A percentile compares a stretch with the other conserved stretches of the same genome.
These are phyloP conservation scores for Bedellia somnulentella DNA, from an alignment of 2,888 invertebrate species.

Conservation along the genomic window DNA sequence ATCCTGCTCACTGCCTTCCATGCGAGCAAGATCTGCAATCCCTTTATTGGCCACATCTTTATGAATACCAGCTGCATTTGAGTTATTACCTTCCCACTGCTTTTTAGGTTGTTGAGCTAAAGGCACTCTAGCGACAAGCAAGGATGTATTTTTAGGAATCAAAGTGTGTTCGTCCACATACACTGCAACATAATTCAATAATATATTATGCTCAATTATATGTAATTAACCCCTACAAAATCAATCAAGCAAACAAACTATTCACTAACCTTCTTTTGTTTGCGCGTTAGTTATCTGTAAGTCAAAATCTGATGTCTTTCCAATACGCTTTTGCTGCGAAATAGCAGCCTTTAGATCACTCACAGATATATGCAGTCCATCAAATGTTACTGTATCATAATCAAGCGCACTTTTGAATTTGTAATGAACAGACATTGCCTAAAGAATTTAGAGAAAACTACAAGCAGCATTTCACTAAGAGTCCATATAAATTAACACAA, in stretches of 20 bases:
- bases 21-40: slow-evolving; percentile 80
- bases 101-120: slow-evolving; percentile 77
- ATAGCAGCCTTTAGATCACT: slow-evolving; percentile 94
- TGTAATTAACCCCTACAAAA: no score
- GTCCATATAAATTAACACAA: no score
- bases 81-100: slow-evolving; percentile 67
- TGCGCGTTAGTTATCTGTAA: slow-evolving; percentile 95
- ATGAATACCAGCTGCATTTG: slow-evolving; percentile 38
- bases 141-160: slow-evolving; percentile 96
- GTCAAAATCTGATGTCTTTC: slow-evolving; percentile 93
- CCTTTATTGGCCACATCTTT: slow-evolving; percentile 63
- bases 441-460: slow-evolving; percentile 10
- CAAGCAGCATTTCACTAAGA: slow-evolving; percentile 25
- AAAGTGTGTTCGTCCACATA: slow-evolving; percentile 88
- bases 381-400: slow-evolving; percentile 95
- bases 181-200: slow-evolving; percentile 58
- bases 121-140: slow-evolving; percentile 92
- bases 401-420: slow-evolving; percentile 97
- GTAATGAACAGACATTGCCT: slow-evolving; percentile 92
- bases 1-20: slow-evolving; percentile 95
- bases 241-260: background rate
- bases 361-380: slow-evolving; percentile 95
- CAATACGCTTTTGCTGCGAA: slow-evolving; percentile 91
- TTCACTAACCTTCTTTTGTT: slow-evolving; percentile 84
- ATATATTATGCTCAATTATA: no score